phyloP scores from a whole-genome alignment of 1,140 invertebrate species.

The Pectinophora gossypiella region DNA sequence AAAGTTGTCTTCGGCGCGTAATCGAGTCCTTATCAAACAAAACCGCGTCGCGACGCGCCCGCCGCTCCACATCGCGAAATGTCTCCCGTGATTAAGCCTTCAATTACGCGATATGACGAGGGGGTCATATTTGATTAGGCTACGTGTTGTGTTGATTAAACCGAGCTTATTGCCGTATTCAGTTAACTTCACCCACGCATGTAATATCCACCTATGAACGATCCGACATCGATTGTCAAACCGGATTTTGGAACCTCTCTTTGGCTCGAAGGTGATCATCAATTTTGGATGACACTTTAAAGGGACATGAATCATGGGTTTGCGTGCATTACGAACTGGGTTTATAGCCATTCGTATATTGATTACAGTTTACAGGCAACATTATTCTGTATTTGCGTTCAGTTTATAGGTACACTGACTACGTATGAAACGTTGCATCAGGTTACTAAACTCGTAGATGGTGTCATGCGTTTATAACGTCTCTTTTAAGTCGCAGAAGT shows the following conservation, averaged over 20 bases:
- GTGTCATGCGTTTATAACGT: constrained; percentile 31
- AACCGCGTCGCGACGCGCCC: constrained; percentile 30
- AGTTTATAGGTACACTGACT: not conserved
- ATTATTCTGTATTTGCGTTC: not conserved
- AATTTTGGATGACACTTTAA: constrained; percentile 50
- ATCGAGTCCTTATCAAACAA: constrained; percentile 58
- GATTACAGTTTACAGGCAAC: not conserved
- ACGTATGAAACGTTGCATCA: constrained; percentile 19
- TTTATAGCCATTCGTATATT: constrained; percentile 3
- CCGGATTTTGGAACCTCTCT: constrained; percentile 37
- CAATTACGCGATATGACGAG: constrained; percentile 70
- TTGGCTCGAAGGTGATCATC: constrained; percentile 11
- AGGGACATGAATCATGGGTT: constrained; percentile 40
- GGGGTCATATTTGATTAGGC: constrained; percentile 72
- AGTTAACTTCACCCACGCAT: constrained; percentile 42
- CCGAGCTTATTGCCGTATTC: constrained; percentile 67
- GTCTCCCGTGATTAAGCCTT: constrained; percentile 68
- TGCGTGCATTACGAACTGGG: constrained; percentile 19
- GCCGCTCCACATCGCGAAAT: constrained; percentile 28
- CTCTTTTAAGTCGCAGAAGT: too few species aligned
- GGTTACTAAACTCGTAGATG: constrained; percentile 23
- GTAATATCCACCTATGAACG: constrained; percentile 23
- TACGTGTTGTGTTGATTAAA: constrained; percentile 71
- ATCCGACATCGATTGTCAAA: constrained; percentile 25
- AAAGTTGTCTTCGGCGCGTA: constrained; percentile 38